These are phyloP conservation scores for Apogon hyalosoma DNA, from an alignment of 2,797 vertebrate species.

Conservation along the genomic window DNA sequence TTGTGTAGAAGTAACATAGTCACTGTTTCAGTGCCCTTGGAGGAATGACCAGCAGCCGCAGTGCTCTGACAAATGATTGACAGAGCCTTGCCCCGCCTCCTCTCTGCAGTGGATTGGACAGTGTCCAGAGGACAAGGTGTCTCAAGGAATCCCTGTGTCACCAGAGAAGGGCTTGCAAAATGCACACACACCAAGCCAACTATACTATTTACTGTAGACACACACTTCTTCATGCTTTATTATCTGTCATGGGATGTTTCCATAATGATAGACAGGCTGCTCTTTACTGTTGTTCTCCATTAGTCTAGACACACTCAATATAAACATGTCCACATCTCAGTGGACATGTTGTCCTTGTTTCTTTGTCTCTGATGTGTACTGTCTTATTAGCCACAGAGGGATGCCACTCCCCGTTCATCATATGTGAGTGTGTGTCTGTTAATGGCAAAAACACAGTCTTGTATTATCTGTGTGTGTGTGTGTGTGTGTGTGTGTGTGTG, in stretches of 20 bases:
- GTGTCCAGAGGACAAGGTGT: slow-evolving; percentile 49
- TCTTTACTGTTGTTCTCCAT: background rate
- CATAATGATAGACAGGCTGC: background rate
- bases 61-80: slow-evolving; percentile 36
- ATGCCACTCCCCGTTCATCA: slow-evolving; percentile 27
- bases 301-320: background rate
- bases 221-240: slow-evolving; percentile 16
- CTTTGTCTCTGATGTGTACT: slow-evolving; percentile 31
- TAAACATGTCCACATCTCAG: background rate
- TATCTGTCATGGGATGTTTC: slow-evolving; percentile 21
- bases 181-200: slow-evolving; percentile 15
- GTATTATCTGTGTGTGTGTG: slow-evolving; percentile 32
- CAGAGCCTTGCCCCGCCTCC: background rate
- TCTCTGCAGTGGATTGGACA: slow-evolving; percentile 42
- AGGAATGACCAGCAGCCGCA: slow-evolving; percentile 10
- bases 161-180: slow-evolving; percentile 22
- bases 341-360: slow-evolving; percentile 2
- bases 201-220: slow-evolving; percentile 42
- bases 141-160: slow-evolving; percentile 55
- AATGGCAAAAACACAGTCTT: slow-evolving; percentile 29
- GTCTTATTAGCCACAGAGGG: slow-evolving; percentile 44
- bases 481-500: slow-evolving; percentile 5
- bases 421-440: slow-evolving; percentile 13
- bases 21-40: background rate
- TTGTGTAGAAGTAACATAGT: background rate